These are phyloP conservation scores for Unio delphinus DNA, from an alignment of 2,888 invertebrate species.

Conservation along the genomic window DNA sequence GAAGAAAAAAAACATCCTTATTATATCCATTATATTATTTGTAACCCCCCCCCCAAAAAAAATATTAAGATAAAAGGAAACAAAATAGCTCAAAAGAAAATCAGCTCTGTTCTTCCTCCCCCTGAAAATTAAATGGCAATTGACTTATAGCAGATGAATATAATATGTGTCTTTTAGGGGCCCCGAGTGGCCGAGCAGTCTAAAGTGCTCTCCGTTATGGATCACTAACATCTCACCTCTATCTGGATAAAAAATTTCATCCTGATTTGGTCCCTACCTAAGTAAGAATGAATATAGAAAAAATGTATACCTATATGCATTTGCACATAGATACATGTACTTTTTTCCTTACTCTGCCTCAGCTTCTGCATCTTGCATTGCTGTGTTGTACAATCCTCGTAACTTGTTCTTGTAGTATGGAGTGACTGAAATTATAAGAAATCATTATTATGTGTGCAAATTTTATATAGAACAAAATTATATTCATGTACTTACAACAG, in stretches of 20 bases:
- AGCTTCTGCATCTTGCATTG: conserved; percentile 85
- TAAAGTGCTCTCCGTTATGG: too few relatives aligned
- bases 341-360: conserved; percentile 80
- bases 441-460: not conserved
- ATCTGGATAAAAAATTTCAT: not conserved
- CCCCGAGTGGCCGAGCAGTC: too few relatives aligned
- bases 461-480: not conserved
- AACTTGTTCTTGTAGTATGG: conserved; percentile 80
- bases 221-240: too few relatives aligned
- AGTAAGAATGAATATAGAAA: not conserved
- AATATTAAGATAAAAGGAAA: too few relatives aligned
- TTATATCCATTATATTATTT: too few relatives aligned
- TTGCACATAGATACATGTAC: not conserved
- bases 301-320: not conserved
- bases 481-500: not conserved
- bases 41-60: too few relatives aligned
- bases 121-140: too few relatives aligned
- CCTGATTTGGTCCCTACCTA: not conserved
- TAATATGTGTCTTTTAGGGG: too few relatives aligned
- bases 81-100: too few relatives aligned
- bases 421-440: conserved; percentile 59
- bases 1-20: too few relatives aligned
- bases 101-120: too few relatives aligned
- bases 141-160: too few relatives aligned
- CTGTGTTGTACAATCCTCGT: conserved; percentile 84